Base-by-base conservation (phyloP, 2,888 invertebrate species). In the Pogonocherus hispidulus region DNA sequence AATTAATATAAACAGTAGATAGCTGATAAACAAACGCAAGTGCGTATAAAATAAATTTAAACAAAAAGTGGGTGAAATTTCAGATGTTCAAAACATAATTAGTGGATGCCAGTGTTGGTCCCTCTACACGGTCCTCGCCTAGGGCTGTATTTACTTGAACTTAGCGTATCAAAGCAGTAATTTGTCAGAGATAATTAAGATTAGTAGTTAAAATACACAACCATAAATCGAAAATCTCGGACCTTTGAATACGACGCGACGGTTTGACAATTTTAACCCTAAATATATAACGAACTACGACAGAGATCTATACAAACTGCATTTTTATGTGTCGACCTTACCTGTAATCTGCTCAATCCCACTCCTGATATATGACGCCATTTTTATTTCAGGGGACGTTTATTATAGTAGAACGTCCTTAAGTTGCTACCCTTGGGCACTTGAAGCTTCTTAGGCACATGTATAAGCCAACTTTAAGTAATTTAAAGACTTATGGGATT, bases 341-440 rank as follows among this genome's bases (percentile, higher is more conserved):
- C 18, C 19, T 27, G 18, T 23, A 57, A 11, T 37, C 8, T 11
- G 20, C 16, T 55, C 37, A 55, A 55, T 35, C 5, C 32, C 23
- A 16, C 18, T n/a, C 32, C 47, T 59, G 59, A 59, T 47, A 47
- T 22, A 59, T 59, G 59, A 27, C 16, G 47, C 27, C 47, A 35
- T 59, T 47, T 59, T 59, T 59, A 59, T 49, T 47, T 46, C 18
- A 20, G n/a, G n/a, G 19, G 59, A 59, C 59, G 35, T 57, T 57
- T 47, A 59, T 59, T 59, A 59, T 35, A 27, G 19, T 35, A 32
- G 41, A 41, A 41, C 5, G 41, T 41, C 41, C 41, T 41, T 41
- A 57, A 27, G 46, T 46, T 14, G 23, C 14, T 14, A 22, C 57
- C 27, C 44, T 14, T 44, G 41, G 32, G 32, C 9, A 46, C 47